phyloP scores from a whole-genome alignment of 2,113 vertebrate species.

The human (Homo sapiens) region DNA sequence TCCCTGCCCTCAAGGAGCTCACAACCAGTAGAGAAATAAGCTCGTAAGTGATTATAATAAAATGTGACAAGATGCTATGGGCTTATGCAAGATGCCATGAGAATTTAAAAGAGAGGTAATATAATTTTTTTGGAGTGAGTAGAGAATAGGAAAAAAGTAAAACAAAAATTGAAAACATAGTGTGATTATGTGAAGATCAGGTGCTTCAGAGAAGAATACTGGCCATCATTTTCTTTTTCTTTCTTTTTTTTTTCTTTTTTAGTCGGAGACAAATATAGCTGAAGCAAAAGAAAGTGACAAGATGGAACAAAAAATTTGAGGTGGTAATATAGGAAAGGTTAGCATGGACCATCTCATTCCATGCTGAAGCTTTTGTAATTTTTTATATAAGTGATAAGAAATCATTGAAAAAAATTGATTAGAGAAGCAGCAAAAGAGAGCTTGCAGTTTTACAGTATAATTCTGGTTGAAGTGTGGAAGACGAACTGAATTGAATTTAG shows the following conservation, averaged over 20 bases:
- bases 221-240: background rate
- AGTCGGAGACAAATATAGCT: background rate
- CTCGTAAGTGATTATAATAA: background rate
- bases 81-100: background rate
- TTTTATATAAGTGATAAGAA: background rate
- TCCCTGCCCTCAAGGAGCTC: background rate
- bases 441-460: slow-evolving; percentile 5
- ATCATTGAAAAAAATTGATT: slow-evolving; percentile 14
- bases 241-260: background rate
- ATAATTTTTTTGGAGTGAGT: background rate
- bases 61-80: background rate
- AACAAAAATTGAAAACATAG: background rate
- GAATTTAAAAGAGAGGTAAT: background rate
- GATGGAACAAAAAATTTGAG: background rate
- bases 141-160: background rate
- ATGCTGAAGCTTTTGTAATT: background rate
- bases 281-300: background rate
- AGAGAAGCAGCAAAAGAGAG: background rate
- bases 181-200: background rate
- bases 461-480: slow-evolving; percentile 6
- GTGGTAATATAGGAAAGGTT: background rate
- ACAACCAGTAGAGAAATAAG: background rate
- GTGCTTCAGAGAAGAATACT: background rate
- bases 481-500: slow-evolving; percentile 46
- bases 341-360: background rate